Base-by-base conservation (phyloP, 1,140 invertebrate genomes). In the Thalassaphorura encarpata region DNA sequence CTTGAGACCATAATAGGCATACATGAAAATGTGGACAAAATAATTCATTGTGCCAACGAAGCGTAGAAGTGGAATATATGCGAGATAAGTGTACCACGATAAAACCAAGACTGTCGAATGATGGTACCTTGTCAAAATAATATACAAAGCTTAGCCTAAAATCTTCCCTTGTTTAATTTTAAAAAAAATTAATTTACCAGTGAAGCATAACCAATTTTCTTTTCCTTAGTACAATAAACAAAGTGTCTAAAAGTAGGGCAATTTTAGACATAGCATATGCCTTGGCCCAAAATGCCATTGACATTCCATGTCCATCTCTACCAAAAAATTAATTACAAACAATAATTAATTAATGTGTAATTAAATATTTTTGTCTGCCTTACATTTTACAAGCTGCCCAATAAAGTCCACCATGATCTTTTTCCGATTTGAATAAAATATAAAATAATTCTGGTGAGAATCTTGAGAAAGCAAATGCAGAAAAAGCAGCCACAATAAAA, bases 31-130 rank as follows among this genome's bases (percentile, higher is more conserved):
- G 24, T 62, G 61, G 11, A 62, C 61, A 41, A 62, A 59, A 42
- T 62, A 62, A 40, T 62, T 62, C 61, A 62, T 62, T 13, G 49
- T 53, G 3, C 61, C 61, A 2, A 58, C 41, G n/a, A 54, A 62
- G 23, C 61, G 23, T 2, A 58, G 39, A 4, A 58, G 47, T n/a
- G 61, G 61, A 16, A 55, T 54, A 21, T 58, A 62, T 8, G 40
- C 21, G 33, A 51, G 24, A 28, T 58, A 62, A 2, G 53, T 43
- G 29, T 55, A 55, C 56, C 56, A 62, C 18, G 49, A 52, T 15
- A 58, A 15, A 11, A 62, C 24, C 52, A 58, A 27, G 0, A 59
- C 56, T 2, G 54, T 50, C 1, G 39, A 26, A 40, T 58, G 56
- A 50, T 59, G 56, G 29, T 59, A 58, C 55, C 60, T 58, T n/a